A percentile compares a stretch with the other conserved stretches of the same genome.
phyloP scores from a whole-genome alignment of 2,113 vertebrate species.

The Erythrocercus mccallii region DNA sequence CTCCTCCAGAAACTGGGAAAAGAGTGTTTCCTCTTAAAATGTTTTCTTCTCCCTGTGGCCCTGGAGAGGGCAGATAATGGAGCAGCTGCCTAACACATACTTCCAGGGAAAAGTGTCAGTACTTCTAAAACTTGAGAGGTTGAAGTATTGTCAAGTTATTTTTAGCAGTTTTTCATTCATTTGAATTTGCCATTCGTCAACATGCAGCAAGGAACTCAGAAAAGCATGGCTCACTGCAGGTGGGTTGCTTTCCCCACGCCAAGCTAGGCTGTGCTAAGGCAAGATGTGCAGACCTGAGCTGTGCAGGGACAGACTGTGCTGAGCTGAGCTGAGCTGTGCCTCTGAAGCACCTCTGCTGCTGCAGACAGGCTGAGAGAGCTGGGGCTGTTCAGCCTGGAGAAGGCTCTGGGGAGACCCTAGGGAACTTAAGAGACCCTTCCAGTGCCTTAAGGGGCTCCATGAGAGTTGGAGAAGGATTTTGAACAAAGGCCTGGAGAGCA shows the following conservation, averaged over 20 bases:
- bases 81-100: neutral
- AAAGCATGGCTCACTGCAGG: fast-evolving
- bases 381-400: neutral
- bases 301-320: neutral
- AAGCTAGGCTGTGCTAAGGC: neutral
- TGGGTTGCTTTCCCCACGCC: neutral
- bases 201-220: neutral
- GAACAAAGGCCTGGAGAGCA: neutral
- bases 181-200: neutral
- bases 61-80: neutral
- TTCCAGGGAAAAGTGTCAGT: neutral
- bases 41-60: neutral
- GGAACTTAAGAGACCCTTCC: neutral
- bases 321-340: neutral
- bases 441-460: neutral
- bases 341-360: neutral
- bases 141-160: neutral
- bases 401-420: neutral
- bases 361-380: neutral
- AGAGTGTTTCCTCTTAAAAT: neutral
- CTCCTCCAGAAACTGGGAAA: neutral
- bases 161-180: neutral
- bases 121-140: neutral
- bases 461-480: neutral
- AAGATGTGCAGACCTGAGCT: neutral